These are phyloP conservation scores for Myrmophylax atrothorax DNA, from an alignment of 2,113 vertebrate species.

Conservation along the genomic window DNA sequence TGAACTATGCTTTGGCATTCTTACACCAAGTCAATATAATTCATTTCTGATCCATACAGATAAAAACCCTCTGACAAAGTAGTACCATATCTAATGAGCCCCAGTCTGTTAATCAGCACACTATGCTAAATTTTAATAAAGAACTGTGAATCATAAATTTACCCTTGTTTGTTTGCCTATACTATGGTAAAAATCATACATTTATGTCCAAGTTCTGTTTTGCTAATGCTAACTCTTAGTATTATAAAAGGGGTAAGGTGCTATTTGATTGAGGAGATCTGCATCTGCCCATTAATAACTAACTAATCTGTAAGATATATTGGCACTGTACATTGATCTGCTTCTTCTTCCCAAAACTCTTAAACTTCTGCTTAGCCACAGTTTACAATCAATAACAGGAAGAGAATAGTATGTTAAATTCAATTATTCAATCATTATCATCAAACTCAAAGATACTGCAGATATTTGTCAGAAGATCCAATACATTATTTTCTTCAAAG, in stretches of 20 bases:
- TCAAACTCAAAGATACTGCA: neutral
- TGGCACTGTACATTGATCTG: neutral
- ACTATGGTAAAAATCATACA: neutral
- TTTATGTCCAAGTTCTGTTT: neutral
- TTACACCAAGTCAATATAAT: neutral
- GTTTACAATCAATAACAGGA: neutral
- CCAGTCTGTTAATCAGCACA: neutral
- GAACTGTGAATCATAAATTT: neutral
- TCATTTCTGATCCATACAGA: neutral
- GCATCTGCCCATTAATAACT: neutral
- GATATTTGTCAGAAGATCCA: neutral
- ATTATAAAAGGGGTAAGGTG: neutral
- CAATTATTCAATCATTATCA: neutral
- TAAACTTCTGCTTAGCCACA: neutral
- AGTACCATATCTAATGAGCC: neutral
- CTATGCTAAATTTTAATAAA: neutral
- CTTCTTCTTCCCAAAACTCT: neutral
- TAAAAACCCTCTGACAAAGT: neutral
- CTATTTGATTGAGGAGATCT: neutral
- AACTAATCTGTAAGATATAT: slow-evolving; percentile 12
- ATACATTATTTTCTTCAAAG: neutral
- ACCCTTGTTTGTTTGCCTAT: neutral
- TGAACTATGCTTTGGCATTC: neutral
- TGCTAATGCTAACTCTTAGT: neutral
- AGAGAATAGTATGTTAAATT: neutral